Evolutionary conservation across 2,888 invertebrate species (phyloP).

Genomic region (Nomada fucata): DNA sequence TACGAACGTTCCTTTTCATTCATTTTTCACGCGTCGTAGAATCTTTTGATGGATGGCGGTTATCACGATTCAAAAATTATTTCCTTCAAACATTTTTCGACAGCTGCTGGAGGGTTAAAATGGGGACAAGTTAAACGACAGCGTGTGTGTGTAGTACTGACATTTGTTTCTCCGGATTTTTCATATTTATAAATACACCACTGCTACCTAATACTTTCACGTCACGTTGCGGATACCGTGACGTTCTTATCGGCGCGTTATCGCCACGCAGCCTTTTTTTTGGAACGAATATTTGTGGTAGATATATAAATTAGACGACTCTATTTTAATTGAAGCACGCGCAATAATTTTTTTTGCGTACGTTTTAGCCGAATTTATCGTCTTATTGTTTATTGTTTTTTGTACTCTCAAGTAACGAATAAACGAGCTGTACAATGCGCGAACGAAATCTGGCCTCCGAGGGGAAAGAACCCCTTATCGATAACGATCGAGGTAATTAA

Average conservation of each 20-base stretch:
- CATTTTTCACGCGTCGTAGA: not conserved
- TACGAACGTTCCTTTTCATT: not conserved
- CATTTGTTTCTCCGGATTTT: constrained; percentile 42
- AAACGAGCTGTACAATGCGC: too few species aligned
- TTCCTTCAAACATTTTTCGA: constrained; percentile 7
- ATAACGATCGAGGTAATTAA: not conserved
- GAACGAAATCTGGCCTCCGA: too few species aligned
- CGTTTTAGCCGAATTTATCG: not conserved
- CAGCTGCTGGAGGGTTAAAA: not conserved
- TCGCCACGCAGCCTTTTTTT: constrained; percentile 9
- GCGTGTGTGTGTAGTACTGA: constrained; percentile 22
- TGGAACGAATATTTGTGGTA: not conserved
- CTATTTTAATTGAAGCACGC: not conserved
- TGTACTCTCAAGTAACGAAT: too few species aligned
- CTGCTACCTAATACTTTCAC: constrained; percentile 24
- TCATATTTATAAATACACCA: constrained; percentile 49
- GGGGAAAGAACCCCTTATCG: too few species aligned
- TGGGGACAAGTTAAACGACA: constrained; percentile 2
- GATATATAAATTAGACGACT: not conserved
- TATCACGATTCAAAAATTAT: constrained; percentile 3
- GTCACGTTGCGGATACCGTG: constrained; percentile 45
- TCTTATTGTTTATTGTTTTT: not conserved
- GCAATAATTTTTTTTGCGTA: too few species aligned
- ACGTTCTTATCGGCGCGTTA: constrained; percentile 37
- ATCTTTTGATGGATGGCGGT: not conserved